phyloP scores from a whole-genome alignment of 2,797 vertebrate species.

The Astyanax mexicanus region DNA sequence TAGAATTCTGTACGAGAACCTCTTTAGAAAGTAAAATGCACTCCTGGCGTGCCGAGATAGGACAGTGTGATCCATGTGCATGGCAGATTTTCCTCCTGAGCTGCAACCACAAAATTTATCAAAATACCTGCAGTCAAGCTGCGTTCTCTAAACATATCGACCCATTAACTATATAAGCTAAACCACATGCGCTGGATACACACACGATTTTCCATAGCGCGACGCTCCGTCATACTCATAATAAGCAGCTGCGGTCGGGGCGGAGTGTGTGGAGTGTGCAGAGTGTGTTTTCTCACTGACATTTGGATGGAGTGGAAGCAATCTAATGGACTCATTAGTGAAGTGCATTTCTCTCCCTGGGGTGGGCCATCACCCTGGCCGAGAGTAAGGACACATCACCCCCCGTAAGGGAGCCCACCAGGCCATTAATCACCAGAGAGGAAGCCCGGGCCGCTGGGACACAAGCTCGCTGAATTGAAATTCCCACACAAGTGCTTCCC shows the following conservation, averaged over 20 bases:
- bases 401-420: conserved; percentile 33
- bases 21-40: conserved; percentile 75
- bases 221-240: conserved; percentile 34
- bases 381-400: conserved; percentile 36
- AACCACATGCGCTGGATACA: conserved; percentile 28
- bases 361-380: conserved; percentile 37
- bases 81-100: conserved; percentile 60
- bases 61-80: conserved; percentile 67
- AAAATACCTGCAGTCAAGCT: conserved; percentile 23
- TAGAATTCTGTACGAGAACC: conserved; percentile 74
- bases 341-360: conserved; percentile 44
- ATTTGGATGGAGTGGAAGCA: conserved; percentile 54
- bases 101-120: conserved; percentile 17
- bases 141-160: conserved; percentile 39
- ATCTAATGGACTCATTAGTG: conserved; percentile 64
- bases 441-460: conserved; percentile 30
- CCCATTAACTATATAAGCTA: conserved; percentile 24
- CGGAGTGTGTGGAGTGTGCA: conserved; percentile 36
- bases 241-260: conserved; percentile 43
- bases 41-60: conserved; percentile 70
- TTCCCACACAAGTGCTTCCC: conserved; percentile 1
- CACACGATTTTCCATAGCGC: conserved; percentile 53
- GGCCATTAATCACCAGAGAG: conserved; percentile 56
- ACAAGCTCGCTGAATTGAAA: conserved; percentile 23
- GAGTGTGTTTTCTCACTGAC: conserved; percentile 53